Conservation (phyloP, 2,797 vertebrate genomes). For the Huso huso region DNA sequence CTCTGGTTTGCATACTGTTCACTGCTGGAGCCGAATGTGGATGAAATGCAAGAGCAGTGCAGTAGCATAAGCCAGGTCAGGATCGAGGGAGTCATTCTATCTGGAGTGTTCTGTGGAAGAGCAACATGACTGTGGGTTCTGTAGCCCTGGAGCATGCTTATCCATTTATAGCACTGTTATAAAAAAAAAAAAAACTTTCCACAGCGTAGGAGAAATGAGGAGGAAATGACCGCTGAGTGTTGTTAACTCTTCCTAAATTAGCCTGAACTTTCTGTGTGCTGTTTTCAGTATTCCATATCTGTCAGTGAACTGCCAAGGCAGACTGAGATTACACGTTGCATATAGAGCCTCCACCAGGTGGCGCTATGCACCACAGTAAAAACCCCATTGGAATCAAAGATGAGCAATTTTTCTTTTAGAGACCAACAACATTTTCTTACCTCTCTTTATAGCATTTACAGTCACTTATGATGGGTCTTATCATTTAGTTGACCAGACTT, state of each 20-base stretch:
- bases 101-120: slow-evolving; percentile 23
- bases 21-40: not conserved
- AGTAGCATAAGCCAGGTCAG: slow-evolving; percentile 34
- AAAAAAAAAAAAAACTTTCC: slow-evolving; percentile 23
- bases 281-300: no score
- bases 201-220: slow-evolving; percentile 37
- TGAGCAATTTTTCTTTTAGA: no score
- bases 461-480: no score
- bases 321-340: no score
- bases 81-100: slow-evolving; percentile 39
- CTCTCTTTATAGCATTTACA: no score
- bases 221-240: slow-evolving; percentile 41
- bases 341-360: no score
- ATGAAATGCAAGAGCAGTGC: slow-evolving; percentile 37
- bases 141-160: slow-evolving; percentile 26
- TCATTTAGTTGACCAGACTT: no score
- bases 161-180: slow-evolving; percentile 49
- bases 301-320: no score
- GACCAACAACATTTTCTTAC: no score
- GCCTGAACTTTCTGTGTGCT: no score
- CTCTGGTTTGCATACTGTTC: slow-evolving; percentile 18
- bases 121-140: slow-evolving; percentile 16
- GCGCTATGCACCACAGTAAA: no score
- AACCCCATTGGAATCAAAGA: no score
- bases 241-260: slow-evolving; percentile 25